A percentile compares a stretch with the other conserved stretches of the same genome.
Evolutionary conservation across 2,797 vertebrate genomes (phyloP).

Genomic region (Lagocephalus sceleratus): DNA sequence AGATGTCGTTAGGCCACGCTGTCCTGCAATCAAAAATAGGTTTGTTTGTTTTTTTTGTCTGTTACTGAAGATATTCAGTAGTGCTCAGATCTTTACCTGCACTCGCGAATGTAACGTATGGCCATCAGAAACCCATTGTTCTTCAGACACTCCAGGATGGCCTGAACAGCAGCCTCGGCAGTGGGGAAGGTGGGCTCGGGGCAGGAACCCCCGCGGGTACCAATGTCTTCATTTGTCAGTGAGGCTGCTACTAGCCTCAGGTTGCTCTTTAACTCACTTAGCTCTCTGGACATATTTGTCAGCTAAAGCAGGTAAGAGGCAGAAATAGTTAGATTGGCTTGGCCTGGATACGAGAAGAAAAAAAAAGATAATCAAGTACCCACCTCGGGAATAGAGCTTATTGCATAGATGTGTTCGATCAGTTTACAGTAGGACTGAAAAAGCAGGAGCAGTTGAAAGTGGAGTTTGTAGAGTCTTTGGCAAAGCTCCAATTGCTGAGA

Average conservation of each 20-base stretch:
- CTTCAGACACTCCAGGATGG: constrained; percentile 89
- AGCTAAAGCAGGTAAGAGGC: constrained; percentile 72
- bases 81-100: constrained; percentile 80
- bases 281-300: constrained; percentile 91
- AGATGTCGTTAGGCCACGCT: constrained; percentile 94
- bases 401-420: constrained; percentile 90
- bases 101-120: constrained; percentile 85
- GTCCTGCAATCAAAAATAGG: constrained; percentile 70
- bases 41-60: neutral
- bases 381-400: constrained; percentile 91
- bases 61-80: neutral
- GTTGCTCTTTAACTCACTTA: constrained; percentile 87
- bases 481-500: constrained; percentile 95
- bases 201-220: constrained; percentile 50
- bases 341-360: neutral
- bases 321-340: constrained; percentile 3
- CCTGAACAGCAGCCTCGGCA: constrained; percentile 91
- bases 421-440: constrained; percentile 99
- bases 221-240: constrained; percentile 69
- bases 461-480: constrained; percentile 97
- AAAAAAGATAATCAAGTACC: constrained; percentile 31
- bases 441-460: constrained; percentile 97
- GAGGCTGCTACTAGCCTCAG: constrained; percentile 84
- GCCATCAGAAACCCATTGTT: constrained; percentile 83
- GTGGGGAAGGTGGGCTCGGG: constrained; percentile 80